Conservation (phyloP, 2,797 vertebrate species). For the Cynodonichthys magdalenae region DNA sequence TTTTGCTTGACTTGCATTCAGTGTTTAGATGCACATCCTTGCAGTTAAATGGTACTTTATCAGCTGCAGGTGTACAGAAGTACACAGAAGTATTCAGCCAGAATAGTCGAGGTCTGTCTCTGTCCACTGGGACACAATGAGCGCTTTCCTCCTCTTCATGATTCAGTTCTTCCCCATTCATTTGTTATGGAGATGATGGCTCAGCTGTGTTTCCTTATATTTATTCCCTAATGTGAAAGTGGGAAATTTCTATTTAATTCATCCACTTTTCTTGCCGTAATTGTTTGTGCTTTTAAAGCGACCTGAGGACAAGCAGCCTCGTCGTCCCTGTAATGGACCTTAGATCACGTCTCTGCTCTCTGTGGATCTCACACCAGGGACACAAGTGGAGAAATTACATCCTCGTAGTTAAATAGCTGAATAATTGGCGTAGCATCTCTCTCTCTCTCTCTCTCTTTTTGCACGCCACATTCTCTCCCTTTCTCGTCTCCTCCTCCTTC, state of each 20-base stretch:
- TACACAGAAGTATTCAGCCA: neutral
- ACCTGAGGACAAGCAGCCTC: conserved; percentile 42
- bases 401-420: conserved; percentile 64
- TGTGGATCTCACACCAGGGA: conserved; percentile 51
- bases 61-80: neutral
- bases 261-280: conserved; percentile 38
- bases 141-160: neutral
- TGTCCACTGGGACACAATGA: conserved; percentile 7
- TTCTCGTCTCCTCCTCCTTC: conserved; percentile 18
- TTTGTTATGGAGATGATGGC: conserved; percentile 9
- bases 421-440: conserved; percentile 51
- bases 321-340: conserved; percentile 46
- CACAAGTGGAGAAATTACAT: conserved; percentile 62
- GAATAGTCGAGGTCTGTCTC: neutral
- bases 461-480: conserved; percentile 17
- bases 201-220: conserved; percentile 13
- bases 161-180: neutral
- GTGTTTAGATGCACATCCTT: conserved; percentile 1
- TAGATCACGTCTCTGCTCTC: conserved; percentile 33
- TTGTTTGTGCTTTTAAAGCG: conserved; percentile 52
- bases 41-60: neutral
- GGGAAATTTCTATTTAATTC: conserved; percentile 30
- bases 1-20: conserved; percentile 1
- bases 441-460: no score
- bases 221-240: conserved; percentile 31